Evolutionary conservation across 2,797 vertebrate species (phyloP).

Genomic region (Sebastes matsubarae): DNA sequence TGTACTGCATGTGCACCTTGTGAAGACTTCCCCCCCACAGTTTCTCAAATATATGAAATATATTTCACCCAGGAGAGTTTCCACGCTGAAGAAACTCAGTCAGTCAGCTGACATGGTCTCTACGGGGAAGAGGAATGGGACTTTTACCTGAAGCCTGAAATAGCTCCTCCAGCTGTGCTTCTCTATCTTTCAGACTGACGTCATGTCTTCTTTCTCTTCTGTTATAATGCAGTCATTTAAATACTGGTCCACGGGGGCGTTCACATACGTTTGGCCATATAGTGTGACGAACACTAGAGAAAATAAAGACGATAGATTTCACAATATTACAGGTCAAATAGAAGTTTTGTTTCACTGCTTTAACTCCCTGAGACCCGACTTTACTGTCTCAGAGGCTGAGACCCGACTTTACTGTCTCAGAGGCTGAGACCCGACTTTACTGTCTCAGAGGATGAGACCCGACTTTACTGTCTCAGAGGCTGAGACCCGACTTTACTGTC

Average conservation of each 20-base stretch:
- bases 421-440: no score
- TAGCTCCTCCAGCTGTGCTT: background rate
- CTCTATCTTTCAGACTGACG: background rate
- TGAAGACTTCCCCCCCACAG: background rate
- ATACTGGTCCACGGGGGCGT: no score
- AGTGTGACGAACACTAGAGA: background rate
- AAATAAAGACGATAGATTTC: background rate
- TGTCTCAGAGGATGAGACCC: no score
- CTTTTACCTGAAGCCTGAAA: background rate
- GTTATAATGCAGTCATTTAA: no score
- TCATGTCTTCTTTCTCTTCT: background rate
- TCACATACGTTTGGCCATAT: no score
- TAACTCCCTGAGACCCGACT: background rate
- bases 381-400: no score
- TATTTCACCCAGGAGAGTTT: background rate
- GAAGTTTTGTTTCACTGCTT: background rate
- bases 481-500: no score
- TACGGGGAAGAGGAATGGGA: background rate
- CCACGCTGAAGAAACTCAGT: background rate
- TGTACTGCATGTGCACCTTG: background rate
- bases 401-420: no score
- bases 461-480: no score
- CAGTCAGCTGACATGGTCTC: background rate
- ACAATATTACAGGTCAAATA: background rate
- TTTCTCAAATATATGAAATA: no score